phyloP scores from a whole-genome alignment of 2,113 vertebrate genomes.

The Marcusenius ussheri region DNA sequence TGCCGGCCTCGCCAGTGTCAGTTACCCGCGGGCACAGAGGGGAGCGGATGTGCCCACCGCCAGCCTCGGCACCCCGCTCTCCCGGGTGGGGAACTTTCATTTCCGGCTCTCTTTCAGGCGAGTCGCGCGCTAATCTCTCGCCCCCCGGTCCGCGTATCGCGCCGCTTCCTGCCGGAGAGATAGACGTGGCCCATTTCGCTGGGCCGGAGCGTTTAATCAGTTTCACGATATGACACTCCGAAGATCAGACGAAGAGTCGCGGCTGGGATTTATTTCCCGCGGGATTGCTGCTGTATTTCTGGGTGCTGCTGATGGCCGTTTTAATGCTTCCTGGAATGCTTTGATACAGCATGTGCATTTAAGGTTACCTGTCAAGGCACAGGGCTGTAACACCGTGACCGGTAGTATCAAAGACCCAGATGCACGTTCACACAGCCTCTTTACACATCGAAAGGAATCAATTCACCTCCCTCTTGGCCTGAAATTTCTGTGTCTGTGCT shows the following conservation, averaged over 20 bases:
- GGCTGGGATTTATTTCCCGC: background rate
- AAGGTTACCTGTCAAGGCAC: background rate
- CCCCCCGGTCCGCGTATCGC: background rate
- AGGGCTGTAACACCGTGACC: background rate
- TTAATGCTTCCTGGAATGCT: background rate
- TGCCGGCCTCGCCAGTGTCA: constrained; percentile 7
- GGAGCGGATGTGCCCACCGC: constrained; percentile 25
- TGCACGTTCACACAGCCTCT: background rate
- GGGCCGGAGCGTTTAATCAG: background rate
- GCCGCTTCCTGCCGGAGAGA: background rate
- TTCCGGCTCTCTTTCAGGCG: constrained; percentile 22
- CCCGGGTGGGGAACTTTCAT: background rate
- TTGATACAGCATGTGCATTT: background rate
- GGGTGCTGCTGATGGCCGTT: background rate
- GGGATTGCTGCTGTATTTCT: background rate
- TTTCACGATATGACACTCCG: background rate
- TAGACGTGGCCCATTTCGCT: constrained; percentile 8
- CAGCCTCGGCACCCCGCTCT: constrained; percentile 29
- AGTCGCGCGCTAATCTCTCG: constrained; percentile 21
- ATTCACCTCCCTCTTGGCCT: background rate
- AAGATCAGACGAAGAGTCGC: constrained; percentile 1
- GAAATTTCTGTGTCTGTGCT: background rate
- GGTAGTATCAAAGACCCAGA: background rate
- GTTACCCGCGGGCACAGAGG: constrained; percentile 26
- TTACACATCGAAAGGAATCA: background rate